These are phyloP conservation scores for Dendrocincla fuliginosa DNA, from an alignment of 2,797 vertebrate species.

Conservation along the genomic window DNA sequence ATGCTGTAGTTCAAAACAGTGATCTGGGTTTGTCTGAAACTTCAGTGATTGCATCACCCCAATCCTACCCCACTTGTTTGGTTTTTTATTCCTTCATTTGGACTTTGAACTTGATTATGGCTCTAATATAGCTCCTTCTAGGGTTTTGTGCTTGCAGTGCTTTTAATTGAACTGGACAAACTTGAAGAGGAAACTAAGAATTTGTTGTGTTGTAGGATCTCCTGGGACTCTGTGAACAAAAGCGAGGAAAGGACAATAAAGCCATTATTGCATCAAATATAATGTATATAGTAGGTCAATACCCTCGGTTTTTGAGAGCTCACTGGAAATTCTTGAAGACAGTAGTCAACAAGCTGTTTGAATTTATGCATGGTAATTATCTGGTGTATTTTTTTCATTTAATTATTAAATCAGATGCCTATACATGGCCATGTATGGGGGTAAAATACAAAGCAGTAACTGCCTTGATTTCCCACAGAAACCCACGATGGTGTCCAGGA, in stretches of 20 bases:
- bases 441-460: neutral
- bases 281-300: constrained; percentile 99
- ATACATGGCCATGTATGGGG: accelerated
- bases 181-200: neutral
- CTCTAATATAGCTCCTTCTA: neutral
- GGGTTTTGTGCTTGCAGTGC: neutral
- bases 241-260: constrained; percentile 98
- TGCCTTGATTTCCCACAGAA: constrained; percentile 78
- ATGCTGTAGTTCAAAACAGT: neutral
- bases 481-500: constrained; percentile 98
- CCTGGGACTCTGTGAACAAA: constrained; percentile 96
- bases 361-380: constrained; percentile 96
- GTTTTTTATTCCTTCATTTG: neutral
- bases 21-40: neutral
- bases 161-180: neutral
- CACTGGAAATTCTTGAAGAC: constrained; percentile 99
- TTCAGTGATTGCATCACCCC: neutral
- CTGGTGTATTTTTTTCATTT: neutral
- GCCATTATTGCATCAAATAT: constrained; percentile 99
- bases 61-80: accelerated
- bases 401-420: neutral
- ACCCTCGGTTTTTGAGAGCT: constrained; percentile 94
- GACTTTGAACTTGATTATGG: neutral
- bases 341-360: constrained; percentile 97
- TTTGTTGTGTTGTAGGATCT: constrained; percentile 83